These are phyloP conservation scores for Chitala chitala DNA, from an alignment of 2,113 vertebrate genomes.

Conservation along the genomic window DNA sequence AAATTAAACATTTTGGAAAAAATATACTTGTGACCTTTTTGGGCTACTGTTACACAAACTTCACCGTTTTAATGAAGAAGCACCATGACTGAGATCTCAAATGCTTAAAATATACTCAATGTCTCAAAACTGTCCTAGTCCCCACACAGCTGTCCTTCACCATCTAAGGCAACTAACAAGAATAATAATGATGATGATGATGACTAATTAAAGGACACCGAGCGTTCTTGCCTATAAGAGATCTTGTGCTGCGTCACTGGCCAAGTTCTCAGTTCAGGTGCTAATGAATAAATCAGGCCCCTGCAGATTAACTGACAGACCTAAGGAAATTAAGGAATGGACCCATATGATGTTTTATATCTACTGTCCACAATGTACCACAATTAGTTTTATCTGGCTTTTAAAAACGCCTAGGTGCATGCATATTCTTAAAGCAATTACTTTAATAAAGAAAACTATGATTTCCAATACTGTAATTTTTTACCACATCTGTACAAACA, in stretches of 20 bases:
- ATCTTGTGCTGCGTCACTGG: neutral
- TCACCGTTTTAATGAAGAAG: neutral
- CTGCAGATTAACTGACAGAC: constrained; percentile 11
- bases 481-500: too few relatives aligned
- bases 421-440: neutral
- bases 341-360: neutral
- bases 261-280: neutral
- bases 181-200: neutral
- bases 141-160: neutral
- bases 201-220: neutral
- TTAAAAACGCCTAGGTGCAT: neutral
- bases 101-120: neutral
- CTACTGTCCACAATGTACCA: neutral
- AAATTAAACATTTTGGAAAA: too few relatives aligned
- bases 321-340: neutral
- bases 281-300: constrained; percentile 17
- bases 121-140: neutral
- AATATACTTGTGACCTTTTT: too few relatives aligned
- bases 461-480: too few relatives aligned
- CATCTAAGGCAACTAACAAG: neutral
- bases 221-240: neutral
- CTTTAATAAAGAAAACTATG: neutral
- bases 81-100: neutral
- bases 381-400: neutral
- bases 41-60: neutral